Conservation (phyloP, 1,140 invertebrate species). For the Liolophura sinensis region DNA sequence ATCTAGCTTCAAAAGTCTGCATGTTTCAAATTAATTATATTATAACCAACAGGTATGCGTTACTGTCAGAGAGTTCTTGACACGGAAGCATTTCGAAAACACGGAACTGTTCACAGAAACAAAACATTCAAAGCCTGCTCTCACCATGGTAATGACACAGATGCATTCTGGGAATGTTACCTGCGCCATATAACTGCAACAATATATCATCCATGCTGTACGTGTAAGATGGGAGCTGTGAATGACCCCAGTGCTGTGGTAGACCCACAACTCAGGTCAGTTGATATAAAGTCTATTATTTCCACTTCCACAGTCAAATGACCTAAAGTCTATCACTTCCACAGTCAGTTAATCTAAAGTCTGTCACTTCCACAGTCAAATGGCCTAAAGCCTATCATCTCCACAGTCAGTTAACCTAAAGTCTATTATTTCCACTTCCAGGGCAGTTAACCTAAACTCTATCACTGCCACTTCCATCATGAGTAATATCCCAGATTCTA, state of each 20-base stretch:
- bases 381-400: no score
- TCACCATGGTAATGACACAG: constrained; percentile 23
- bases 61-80: no score
- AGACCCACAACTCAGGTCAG: constrained; percentile 69
- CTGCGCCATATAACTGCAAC: constrained; percentile 62
- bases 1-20: no score
- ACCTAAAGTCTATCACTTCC: no score
- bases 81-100: no score
- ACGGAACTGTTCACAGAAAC: no score
- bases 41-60: no score
- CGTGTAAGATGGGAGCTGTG: constrained; percentile 89
- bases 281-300: no score
- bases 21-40: no score
- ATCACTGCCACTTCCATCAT: no score
- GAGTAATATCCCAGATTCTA: no score
- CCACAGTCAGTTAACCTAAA: constrained; percentile 22
- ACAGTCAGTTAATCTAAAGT: constrained; percentile 21
- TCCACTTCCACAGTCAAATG: constrained; percentile 21
- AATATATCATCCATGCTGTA: constrained; percentile 86
- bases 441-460: constrained; percentile 27
- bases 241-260: constrained; percentile 85
- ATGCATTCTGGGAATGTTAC: constrained; percentile 54
- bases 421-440: constrained; percentile 4
- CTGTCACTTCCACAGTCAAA: no score
- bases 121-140: constrained; percentile 7